Base-by-base conservation (phyloP, 2,888 invertebrate genomes). In the Fragum fragum region DNA sequence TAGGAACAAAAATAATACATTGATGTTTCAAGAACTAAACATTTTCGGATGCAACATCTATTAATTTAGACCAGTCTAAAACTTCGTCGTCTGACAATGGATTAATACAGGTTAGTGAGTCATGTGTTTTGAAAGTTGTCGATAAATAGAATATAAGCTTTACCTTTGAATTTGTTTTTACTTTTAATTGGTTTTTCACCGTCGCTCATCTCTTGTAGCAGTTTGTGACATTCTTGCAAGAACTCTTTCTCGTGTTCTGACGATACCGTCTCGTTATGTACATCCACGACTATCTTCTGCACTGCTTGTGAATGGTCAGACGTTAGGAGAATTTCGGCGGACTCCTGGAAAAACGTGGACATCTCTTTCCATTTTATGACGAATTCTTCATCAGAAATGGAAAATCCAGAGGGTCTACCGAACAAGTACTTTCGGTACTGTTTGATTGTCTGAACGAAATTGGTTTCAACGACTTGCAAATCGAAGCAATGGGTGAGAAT, bases 171-270 rank as follows among this genome's bases (percentile, higher is more conserved):
- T 6, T 23, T 23, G 23, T 66, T 66, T 42, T 39, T 39, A 42
- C 23, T 42, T 42, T 42, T 66, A 0, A 36, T 26, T 26, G 66
- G 23, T 26, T 42, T 66, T 66, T 21, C 39, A 2, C 36, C 42
- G 7, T 42, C 66, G 26, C 42, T 32, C 23, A 66, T 42, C 36
- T 42, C 66, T 18, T 66, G 66, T 23, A 66, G 42, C 66, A 32
- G 23, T 42, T 66, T 39, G n/a, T 42, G 66, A 42, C 66, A 42
- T n/a, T 66, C 42, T 0, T 16, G 21, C 32, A 42, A 21, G n/a
- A 66, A 66, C 26, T 66, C 42, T 16, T 66, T 39, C 32, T 66
- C 66, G 21, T 66, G 42, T 1, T 66, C 66, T 23, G 66, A 66
- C 23, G 66, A 42, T 16, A 42, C 39, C 9, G 42, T 42, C 66